Conservation (phyloP, 2,888 invertebrate genomes). For the Leistus spinibarbis region DNA sequence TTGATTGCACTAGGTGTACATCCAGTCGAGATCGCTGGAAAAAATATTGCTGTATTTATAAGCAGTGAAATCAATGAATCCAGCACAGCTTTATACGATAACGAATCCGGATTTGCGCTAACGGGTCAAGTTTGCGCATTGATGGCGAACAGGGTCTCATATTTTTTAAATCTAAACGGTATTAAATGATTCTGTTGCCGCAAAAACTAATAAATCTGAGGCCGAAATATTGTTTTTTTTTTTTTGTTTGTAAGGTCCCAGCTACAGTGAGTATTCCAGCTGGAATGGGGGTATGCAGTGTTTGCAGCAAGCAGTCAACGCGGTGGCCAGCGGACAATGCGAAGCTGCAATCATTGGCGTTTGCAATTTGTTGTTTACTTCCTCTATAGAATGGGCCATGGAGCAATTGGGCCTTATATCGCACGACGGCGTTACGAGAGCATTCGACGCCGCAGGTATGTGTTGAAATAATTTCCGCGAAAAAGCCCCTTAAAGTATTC, state of each 20-base stretch:
- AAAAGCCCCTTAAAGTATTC: neutral
- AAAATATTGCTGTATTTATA: conserved; percentile 56
- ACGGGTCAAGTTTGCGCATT: conserved; percentile 84
- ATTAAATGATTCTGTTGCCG: conserved; percentile 1
- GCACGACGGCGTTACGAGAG: conserved; percentile 66
- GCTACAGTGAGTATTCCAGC: conserved; percentile 68
- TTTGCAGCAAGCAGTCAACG: conserved; percentile 69
- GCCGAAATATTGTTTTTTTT: conserved; percentile 59
- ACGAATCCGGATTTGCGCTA: conserved; percentile 66
- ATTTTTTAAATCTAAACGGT: conserved; percentile 86
- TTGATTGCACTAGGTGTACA: conserved; percentile 56
- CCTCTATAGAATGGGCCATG: conserved; percentile 67
- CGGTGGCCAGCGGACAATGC: conserved; percentile 82
- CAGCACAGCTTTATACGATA: conserved; percentile 60
- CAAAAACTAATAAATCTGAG: neutral
- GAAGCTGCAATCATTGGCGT: conserved; percentile 92
- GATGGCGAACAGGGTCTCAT: conserved; percentile 93
- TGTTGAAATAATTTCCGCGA: neutral
- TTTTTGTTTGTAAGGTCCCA: conserved; percentile 57
- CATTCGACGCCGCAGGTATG: conserved; percentile 68
- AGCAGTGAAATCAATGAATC: conserved; percentile 58
- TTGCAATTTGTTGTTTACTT: conserved; percentile 73
- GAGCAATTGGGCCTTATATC: conserved; percentile 67
- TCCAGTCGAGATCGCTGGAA: conserved; percentile 55
- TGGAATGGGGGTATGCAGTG: conserved; percentile 74